Percentiles rank a stretch among this genome's conserved stretches.
phyloP scores from a whole-genome alignment of 2,888 invertebrate genomes.

The Napeogenes sylphis region DNA sequence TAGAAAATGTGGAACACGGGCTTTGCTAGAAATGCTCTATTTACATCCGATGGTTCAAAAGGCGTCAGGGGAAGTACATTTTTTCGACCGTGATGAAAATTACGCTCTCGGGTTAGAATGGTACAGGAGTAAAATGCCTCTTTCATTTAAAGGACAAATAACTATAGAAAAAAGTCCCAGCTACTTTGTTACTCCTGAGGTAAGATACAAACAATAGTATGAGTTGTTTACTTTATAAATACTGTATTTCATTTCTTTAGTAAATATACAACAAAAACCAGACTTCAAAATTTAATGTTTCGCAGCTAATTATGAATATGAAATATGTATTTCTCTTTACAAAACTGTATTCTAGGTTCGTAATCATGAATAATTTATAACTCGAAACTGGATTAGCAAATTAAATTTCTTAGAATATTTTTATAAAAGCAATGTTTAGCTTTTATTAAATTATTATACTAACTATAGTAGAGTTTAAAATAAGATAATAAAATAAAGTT shows the following conservation, averaged over 20 bases:
- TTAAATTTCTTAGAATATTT: conserved; percentile 22
- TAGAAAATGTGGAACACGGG: conserved; percentile 97
- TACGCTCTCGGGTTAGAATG: conserved; percentile 95
- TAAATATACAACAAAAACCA: conserved; percentile 13
- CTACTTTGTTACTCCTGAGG: conserved; percentile 97
- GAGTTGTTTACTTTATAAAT: conserved; percentile 3
- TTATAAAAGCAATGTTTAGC: conserved; percentile 17
- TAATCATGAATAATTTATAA: conserved; percentile 27
- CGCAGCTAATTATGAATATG: conserved; percentile 17
- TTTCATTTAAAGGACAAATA: conserved; percentile 93
- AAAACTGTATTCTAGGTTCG: conserved; percentile 8
- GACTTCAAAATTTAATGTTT: conserved; percentile 9
- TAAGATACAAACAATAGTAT: conserved; percentile 53
- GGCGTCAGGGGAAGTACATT: conserved; percentile 96
- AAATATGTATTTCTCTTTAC: conserved; percentile 16
- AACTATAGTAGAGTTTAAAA: not conserved
- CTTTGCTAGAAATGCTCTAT: conserved; percentile 96
- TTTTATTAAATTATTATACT: conserved; percentile 14
- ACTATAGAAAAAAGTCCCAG: conserved; percentile 99
- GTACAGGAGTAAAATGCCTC: conserved; percentile 97
- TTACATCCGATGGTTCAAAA: conserved; percentile 95
- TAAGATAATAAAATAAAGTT: no score
- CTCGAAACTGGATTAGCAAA: conserved; percentile 20
- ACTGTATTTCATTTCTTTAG: conserved; percentile 2
- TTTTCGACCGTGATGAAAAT: conserved; percentile 96